Conservation (phyloP, 2,797 vertebrate genomes). For the Microcaecilia unicolor region DNA sequence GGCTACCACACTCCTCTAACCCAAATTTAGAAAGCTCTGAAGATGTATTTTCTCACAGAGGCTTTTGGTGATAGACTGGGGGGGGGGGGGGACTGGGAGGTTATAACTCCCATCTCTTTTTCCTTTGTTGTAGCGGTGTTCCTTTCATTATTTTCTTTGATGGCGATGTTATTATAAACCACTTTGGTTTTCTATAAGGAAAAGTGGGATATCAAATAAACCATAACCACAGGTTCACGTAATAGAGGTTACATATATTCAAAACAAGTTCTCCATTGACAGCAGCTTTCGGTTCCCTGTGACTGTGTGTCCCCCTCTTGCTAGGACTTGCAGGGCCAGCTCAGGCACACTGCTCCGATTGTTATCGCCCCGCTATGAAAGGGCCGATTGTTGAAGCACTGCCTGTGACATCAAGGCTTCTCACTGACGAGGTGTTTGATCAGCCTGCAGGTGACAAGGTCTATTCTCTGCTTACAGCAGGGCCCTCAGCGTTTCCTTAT, state of each 20-base stretch:
- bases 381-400: slow-evolving; percentile 45
- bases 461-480: slow-evolving; percentile 21
- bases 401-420: slow-evolving; percentile 36
- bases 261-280: slow-evolving; percentile 41
- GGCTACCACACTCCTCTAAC: no score
- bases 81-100: no score
- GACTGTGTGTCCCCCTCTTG: slow-evolving; percentile 30
- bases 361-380: slow-evolving; percentile 51
- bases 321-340: slow-evolving; percentile 54
- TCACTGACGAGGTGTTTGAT: slow-evolving; percentile 46
- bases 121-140: no score
- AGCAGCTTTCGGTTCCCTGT: slow-evolving; percentile 21
- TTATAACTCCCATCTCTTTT: no score
- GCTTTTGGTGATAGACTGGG: no score
- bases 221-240: no score
- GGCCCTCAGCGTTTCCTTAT: slow-evolving; percentile 31
- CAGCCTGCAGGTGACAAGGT: slow-evolving; percentile 53
- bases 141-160: no score
- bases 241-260: slow-evolving; percentile 30
- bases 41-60: no score
- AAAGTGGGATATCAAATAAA: no score
- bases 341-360: slow-evolving; percentile 49
- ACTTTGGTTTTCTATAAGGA: no score
- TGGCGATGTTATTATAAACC: no score
- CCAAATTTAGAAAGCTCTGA: no score